These are phyloP conservation scores for Gallinago undulata DNA, from an alignment of 2,113 vertebrate genomes.

Conservation along the genomic window DNA sequence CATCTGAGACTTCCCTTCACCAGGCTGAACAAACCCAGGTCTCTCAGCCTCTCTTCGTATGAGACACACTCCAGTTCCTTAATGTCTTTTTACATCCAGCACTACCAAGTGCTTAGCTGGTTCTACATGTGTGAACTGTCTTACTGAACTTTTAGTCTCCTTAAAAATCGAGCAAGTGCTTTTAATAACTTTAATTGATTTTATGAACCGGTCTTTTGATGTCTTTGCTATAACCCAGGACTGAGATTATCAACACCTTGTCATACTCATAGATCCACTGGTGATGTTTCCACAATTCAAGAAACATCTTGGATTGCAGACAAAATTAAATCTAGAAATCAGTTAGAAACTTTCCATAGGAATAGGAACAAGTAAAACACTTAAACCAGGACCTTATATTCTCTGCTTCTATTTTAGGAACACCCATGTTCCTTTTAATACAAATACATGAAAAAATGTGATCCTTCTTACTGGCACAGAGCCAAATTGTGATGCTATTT, in stretches of 20 bases:
- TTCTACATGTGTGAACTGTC: not conserved
- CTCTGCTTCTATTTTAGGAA: not conserved
- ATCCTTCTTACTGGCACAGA: not conserved
- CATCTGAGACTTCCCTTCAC: not conserved
- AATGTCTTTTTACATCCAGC: not conserved
- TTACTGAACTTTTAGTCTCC: not conserved
- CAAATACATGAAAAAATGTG: not conserved
- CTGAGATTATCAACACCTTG: not conserved
- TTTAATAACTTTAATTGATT: not conserved
- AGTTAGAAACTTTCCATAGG: not conserved
- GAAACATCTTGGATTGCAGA: not conserved
- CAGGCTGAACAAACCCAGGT: not conserved
- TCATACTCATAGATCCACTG: not conserved
- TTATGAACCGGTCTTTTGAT: not conserved
- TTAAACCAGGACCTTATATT: not conserved
- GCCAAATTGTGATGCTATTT: not conserved
- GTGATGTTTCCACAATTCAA: not conserved
- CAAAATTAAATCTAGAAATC: not conserved
- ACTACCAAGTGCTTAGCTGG: not conserved
- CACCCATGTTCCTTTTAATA: not conserved
- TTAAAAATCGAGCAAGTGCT: not conserved
- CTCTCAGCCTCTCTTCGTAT: not conserved
- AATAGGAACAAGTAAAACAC: not conserved
- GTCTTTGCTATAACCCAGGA: not conserved
- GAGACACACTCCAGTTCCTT: not conserved